Base-by-base conservation (phyloP, 2,888 invertebrate species). In the Tenthredo mesomela region DNA sequence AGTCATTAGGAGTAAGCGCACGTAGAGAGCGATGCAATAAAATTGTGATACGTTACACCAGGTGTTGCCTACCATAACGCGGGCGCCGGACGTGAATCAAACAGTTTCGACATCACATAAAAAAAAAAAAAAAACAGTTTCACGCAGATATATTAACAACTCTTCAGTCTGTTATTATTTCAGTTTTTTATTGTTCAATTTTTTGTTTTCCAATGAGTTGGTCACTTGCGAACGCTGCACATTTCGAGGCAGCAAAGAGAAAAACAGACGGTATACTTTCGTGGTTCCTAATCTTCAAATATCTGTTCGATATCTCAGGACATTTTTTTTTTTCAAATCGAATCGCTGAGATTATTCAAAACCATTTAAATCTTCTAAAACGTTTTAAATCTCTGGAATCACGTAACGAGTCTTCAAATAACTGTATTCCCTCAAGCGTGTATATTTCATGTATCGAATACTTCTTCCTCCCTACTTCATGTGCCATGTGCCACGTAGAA, bases 1-100 rank as follows among this genome's bases (percentile, higher is more conserved):
- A 21, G 58, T 61, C 58, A 61, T 61, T 61, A 61, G 6, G 58
- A 61, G 21, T 21, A 61, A 61, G n/a, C 58, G 58, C 58, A 61
- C 58, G 58, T 61, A 61, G 58, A 61, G 58, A 61, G 58, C 58
- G 58, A 61, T 7, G 58, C 58, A 21, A 61, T 61, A 61, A 61
- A 61, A 61, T 61, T 10, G 21, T 10, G 21, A 61, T 61, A 61
- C 58, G 58, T 61, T 61, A 61, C 58, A 61, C 58, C 58, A 61
- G 21, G 58, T 61, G 58, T 25, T 25, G 58, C 21, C 21, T 61
- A 25, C 58, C 58, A 61, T n/a, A 61, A 21, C 21, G 9, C 18
- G 50, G 18, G 50, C 9, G 18, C 15, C 18, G 18, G 50, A 18
- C 18, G 6, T 50, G 50, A 50, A 50, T 50, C 50, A 18, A 50